Evolutionary conservation across 2,797 vertebrate genomes (phyloP), one percentile per base, ranked within the genome.

Genomic region (Gymnothorax reevesii): DNA sequence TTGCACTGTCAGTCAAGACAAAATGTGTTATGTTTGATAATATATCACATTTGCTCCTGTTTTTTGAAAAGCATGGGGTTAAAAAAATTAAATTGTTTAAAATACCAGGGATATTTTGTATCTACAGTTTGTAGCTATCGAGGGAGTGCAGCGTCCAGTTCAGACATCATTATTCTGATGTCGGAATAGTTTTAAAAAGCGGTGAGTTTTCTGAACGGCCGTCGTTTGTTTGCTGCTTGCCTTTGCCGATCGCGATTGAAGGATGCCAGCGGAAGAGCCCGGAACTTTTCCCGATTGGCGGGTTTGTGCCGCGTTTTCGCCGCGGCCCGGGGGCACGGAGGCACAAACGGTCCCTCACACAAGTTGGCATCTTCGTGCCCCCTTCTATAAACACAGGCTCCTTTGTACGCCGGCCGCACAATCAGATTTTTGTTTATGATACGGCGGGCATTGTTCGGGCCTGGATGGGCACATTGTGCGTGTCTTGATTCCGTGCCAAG

Each of bases 401-500:
- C 86, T 92, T 92, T 91, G 77, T 88, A 82, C 86, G 33, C 87
- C 86, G 88, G 77, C 90, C 89, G 87, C 88, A 88, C 92, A 91
- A 90, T 89, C 88, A 83, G 91, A 91, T 94, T 95, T 94, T 90
- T 94, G 92, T 94, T 94, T 91, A 92, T 93, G 89, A 91, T 92
- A 90, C 93, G 90, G 92, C 89, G 87, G 91, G 93, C 94, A 96
- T 97, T 96, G 96, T 97, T 91, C 92, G 94, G 93, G 93, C 93
- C 93, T 90, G 92, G 93, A 94, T 92, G 93, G 94, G 93, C 90
- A 91, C 94, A 92, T 96, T 96, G 96, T 97, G 94, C 93, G 75
- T 91, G 91, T 95, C 92, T 97, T 98, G 97, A 96, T 95, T 93
- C 86, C 66, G 92, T 97, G 97, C 97, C 97, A 98, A 96, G 94